Evolutionary conservation across 2,888 invertebrate species (phyloP).

Genomic region (Atrina japonica): DNA sequence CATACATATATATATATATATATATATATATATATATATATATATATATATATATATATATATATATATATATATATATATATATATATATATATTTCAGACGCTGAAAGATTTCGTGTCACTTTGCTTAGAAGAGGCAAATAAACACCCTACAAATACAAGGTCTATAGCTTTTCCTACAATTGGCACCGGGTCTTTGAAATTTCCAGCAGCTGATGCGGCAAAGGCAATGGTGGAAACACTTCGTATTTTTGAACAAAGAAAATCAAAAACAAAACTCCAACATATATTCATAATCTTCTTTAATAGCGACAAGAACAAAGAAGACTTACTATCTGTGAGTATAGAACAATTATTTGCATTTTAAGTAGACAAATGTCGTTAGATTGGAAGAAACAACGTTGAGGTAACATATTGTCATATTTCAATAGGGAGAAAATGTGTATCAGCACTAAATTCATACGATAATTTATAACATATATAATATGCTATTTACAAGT

Average conservation of each 20-base stretch:
- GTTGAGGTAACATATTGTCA: no score
- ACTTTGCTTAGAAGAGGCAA: slow-evolving; percentile 45
- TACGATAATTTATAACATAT: no score
- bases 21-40: no score
- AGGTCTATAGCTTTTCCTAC: slow-evolving; percentile 36
- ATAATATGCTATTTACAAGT: no score
- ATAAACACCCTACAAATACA: slow-evolving; percentile 15
- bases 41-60: no score
- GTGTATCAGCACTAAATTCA: no score
- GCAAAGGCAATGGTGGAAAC: slow-evolving; percentile 24
- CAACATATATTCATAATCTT: slow-evolving; percentile 19
- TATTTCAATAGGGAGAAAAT: no score
- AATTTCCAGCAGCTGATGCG: slow-evolving; percentile 18
- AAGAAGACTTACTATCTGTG: slow-evolving; percentile 7
- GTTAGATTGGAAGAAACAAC: no score
- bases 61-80: no score
- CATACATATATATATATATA: no score
- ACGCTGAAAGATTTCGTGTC: slow-evolving; percentile 30
- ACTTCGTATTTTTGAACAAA: slow-evolving; percentile 10
- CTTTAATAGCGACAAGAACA: slow-evolving; percentile 1
- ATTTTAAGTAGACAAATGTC: no score
- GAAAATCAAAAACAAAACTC: slow-evolving; percentile 2
- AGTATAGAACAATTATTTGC: not conserved
- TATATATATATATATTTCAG: slow-evolving; percentile 25
- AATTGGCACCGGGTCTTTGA: slow-evolving; percentile 28